phyloP scores from a whole-genome alignment of 92 coral and sea anemone species.

The Phenganax stokvisi region DNA sequence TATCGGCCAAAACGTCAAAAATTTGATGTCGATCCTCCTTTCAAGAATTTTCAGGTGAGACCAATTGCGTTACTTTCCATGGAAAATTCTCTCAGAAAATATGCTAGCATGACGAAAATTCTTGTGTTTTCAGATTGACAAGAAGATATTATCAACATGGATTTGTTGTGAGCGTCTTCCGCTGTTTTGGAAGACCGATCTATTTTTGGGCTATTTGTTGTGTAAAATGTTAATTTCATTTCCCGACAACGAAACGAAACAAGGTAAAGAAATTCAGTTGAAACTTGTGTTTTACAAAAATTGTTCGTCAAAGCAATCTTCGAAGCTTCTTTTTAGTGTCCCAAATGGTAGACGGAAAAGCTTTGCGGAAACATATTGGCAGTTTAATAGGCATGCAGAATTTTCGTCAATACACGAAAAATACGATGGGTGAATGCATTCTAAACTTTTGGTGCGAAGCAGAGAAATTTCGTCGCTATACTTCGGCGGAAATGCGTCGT shows the following conservation, averaged over 20 bases:
- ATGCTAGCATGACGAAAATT: not conserved
- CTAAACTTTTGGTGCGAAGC: slow-evolving; percentile 82
- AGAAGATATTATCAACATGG: slow-evolving; percentile 50
- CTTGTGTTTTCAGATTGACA: slow-evolving; percentile 3
- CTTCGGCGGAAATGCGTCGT: slow-evolving; percentile 61
- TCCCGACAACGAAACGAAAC: slow-evolving; percentile 1
- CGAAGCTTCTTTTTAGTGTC: not conserved
- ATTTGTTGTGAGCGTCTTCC: slow-evolving; percentile 58
- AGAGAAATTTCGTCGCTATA: slow-evolving; percentile 70
- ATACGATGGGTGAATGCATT: slow-evolving; percentile 67
- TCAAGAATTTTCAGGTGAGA: slow-evolving; percentile 25
- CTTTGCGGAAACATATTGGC: slow-evolving; percentile 45
- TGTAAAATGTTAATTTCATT: slow-evolving; percentile 46
- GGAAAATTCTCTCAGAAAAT: too few species aligned
- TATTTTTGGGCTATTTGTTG: slow-evolving; percentile 64
- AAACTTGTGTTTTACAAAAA: not conserved
- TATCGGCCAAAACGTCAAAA: slow-evolving; percentile 31
- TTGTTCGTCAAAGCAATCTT: not conserved
- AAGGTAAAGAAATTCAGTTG: not conserved
- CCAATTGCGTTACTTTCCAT: not conserved
- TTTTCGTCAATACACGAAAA: slow-evolving; percentile 64
- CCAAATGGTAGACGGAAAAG: slow-evolving; percentile 19
- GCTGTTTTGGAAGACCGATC: slow-evolving; percentile 78
- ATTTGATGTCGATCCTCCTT: slow-evolving; percentile 33
- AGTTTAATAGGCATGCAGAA: slow-evolving; percentile 64